A percentile compares a stretch with the other conserved stretches of the same genome.
phyloP scores from a whole-genome alignment of 2,113 vertebrate species.

The Gallinago jamesoni region DNA sequence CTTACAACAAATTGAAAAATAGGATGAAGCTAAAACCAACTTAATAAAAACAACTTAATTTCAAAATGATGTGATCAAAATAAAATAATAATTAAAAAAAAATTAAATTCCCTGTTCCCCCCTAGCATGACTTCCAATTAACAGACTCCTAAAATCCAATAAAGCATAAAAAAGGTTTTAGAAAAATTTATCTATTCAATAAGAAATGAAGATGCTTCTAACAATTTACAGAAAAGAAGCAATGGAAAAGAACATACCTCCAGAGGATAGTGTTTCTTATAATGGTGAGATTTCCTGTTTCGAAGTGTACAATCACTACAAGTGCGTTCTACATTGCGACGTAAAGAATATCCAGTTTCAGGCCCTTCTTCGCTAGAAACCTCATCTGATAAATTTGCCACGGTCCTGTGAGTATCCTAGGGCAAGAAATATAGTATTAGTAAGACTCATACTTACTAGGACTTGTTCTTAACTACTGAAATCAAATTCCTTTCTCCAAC shows the following conservation, averaged over 20 bases:
- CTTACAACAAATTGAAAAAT: not conserved
- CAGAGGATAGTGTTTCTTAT: conserved; percentile 89
- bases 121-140: not conserved
- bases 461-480: not conserved
- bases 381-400: conserved; percentile 87
- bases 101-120: not conserved
- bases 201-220: not conserved
- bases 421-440: not conserved
- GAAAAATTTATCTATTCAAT: not conserved
- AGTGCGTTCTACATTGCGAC: conserved; percentile 80
- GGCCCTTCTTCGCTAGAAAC: conserved; percentile 96
- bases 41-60: not conserved
- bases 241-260: conserved; percentile 77
- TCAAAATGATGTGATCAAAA: not conserved
- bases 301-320: conserved; percentile 84
- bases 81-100: not conserved
- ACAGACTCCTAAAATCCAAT: not conserved
- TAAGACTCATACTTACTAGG: not conserved
- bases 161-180: not conserved
- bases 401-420: conserved; percentile 79
- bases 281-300: conserved; percentile 88
- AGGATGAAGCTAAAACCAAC: not conserved
- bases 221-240: not conserved
- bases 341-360: conserved; percentile 82
- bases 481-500: not conserved